Base-by-base conservation (phyloP, 2,888 invertebrate species). In the Elysia crispata region DNA sequence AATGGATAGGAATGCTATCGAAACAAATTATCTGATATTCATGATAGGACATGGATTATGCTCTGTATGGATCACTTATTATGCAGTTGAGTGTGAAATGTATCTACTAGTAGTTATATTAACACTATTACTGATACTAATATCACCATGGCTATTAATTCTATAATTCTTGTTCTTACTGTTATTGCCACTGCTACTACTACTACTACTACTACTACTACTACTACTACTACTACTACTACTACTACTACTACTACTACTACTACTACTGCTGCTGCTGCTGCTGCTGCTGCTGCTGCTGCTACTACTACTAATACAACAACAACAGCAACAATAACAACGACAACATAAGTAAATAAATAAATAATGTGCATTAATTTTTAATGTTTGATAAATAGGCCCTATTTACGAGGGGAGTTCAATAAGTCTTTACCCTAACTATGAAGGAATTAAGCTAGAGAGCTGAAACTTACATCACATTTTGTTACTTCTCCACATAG, bases 191-290 rank as follows among this genome's bases (percentile, higher is more conserved):
- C 28, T 15, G 11, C 54, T 50, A 50, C 54, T 50, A 50, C 54
- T 50, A 50, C n/a, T 50, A 50, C 28, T 50, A 50, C 54, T 50
- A 50, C 54, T 31, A 23, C 54, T 50, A 50, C 54, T 73, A 50
- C 54, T 50, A 50, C 28, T 73, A 50, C 54, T 73, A 50, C 28
- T 73, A 50, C 54, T 20, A 50, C 54, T 50, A 23, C 25, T 50
- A 15, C 50, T 73, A 11, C 25, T 50, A 50, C 50, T 50, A 50
- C 50, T 50, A n/a, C 25, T 73, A 50, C 50, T 73, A 50, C 25
- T 50, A 50, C 50, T 73, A n/a, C 50, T 50, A 50, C 25, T 50
- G 28, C 50, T 73, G n/a, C n/a, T 70, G n/a, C 41, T 70, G n/a
- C 41, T 50, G 23, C 25, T 64, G n/a, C 23, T n/a, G 13, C 30